Evolutionary conservation across 2,888 invertebrate genomes (phyloP), one percentile per base, ranked within the genome.

Genomic region (Oxyteleia sp.): DNA sequence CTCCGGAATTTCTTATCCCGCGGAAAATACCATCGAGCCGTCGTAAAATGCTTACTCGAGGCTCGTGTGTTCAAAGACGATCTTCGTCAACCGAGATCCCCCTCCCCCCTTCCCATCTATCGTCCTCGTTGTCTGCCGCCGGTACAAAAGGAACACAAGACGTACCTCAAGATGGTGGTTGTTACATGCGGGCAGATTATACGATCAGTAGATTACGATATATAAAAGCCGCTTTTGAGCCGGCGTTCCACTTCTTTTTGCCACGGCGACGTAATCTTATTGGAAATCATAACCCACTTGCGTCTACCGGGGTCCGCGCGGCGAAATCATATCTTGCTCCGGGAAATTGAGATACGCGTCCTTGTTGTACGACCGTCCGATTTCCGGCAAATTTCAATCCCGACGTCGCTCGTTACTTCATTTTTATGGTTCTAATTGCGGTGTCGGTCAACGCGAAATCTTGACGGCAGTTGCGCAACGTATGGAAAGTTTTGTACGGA

Each of bases 1-100:
- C n/a, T 80, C 49, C 57, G 76, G 80, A 82, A 85, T 84, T 86
- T 83, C 80, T 85, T 84, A 84, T 83, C 85, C 78, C 32, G 45
- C 71, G 29, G 66, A 61, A 69, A 82, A 82, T 71, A 53, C 68
- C 72, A 66, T 61, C 41, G 57, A 71, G 55, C 63, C 66, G 76
- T 68, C 74, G 75, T 78, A 81, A 84, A 84, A 81, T 74, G 84
- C 75, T 80, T 80, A 74, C 69, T 76, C 66, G 23, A 76, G 76
- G 55, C 53, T 80, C 81, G 68, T 68, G 75, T 69, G 68, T 38
- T 75, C 84, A 72, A 84, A 80, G 80, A 80, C 80, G 80, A 75
- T 76, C 55, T 51, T 80, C 80, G 71, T 76, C 80, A 72, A 79
- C 61, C 63, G 7, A 26, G 26, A n/a, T n/a, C n/a, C n/a, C n/a